Conservation (phyloP, 2,797 vertebrate species). For the Cichlasoma orientale region DNA sequence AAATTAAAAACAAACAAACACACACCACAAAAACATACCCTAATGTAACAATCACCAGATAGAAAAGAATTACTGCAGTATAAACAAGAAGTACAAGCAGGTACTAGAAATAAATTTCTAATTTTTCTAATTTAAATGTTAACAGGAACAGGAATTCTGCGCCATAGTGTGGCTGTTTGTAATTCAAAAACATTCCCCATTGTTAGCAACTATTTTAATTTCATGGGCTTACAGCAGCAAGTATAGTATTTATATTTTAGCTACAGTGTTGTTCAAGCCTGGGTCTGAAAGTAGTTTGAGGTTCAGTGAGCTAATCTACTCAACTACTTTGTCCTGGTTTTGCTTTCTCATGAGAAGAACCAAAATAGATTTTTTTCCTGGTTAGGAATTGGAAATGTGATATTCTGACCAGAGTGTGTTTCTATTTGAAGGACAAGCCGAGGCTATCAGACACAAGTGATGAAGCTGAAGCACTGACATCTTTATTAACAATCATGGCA, state of each 20-base stretch:
- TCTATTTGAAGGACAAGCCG: background rate
- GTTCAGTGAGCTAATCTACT: background rate
- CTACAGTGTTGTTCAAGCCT: background rate
- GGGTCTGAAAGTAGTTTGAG: background rate
- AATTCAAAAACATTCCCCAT: background rate
- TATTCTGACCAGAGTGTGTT: conserved; percentile 1
- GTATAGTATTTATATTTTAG: background rate
- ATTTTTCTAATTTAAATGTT: background rate
- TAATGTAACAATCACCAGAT: background rate
- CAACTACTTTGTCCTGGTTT: background rate
- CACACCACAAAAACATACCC: background rate
- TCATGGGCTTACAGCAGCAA: background rate
- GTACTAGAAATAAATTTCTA: conserved; percentile 11
- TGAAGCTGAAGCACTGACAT: conserved; percentile 36
- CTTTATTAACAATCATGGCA: conserved; percentile 53
- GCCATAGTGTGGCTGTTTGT: background rate
- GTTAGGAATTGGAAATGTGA: conserved; percentile 19
- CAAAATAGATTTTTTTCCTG: background rate
- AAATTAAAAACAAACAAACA: background rate
- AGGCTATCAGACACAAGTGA: conserved; percentile 25
- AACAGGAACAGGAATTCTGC: background rate
- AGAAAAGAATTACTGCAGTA: background rate
- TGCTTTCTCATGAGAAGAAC: conserved; percentile 5
- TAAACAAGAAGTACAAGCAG: conserved; percentile 13
- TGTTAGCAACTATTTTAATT: background rate